phyloP scores from a whole-genome alignment of 2,888 invertebrate species.

The Ophioninae sp. region DNA sequence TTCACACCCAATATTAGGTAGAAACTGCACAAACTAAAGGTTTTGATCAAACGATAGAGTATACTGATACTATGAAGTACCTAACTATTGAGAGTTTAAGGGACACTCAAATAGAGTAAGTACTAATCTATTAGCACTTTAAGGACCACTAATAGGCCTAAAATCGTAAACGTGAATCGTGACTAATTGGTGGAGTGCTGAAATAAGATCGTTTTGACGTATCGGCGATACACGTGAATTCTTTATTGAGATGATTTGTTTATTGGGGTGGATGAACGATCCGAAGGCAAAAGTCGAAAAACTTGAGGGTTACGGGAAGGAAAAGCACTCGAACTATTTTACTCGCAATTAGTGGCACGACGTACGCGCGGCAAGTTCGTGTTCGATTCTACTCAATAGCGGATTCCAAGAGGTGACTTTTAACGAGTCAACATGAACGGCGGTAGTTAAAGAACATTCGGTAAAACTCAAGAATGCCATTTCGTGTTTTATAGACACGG shows the following conservation, averaged over 20 bases:
- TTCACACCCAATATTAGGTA: neutral
- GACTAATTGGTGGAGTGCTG: no score
- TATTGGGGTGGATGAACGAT: neutral
- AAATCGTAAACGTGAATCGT: no score
- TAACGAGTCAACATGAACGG: conserved; percentile 32
- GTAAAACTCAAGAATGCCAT: conserved; percentile 6
- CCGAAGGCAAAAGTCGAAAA: neutral
- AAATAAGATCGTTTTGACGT: no score
- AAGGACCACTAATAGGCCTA: no score
- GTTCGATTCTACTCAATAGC: conserved; percentile 27
- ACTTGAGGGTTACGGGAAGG: neutral
- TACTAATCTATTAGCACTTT: no score
- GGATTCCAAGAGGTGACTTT: conserved; percentile 12
- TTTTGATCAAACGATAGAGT: neutral
- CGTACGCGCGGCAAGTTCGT: neutral
- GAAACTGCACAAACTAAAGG: neutral
- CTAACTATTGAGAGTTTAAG: no score
- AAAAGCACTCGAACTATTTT: conserved; percentile 6
- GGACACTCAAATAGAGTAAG: no score
- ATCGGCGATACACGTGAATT: neutral
- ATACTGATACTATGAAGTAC: no score
- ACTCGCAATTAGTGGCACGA: conserved; percentile 9
- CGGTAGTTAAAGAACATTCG: conserved; percentile 14
- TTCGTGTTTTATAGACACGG: conserved; percentile 13
- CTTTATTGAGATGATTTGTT: neutral